Conservation (phyloP, 2,797 vertebrate species). For the Otus scops region DNA sequence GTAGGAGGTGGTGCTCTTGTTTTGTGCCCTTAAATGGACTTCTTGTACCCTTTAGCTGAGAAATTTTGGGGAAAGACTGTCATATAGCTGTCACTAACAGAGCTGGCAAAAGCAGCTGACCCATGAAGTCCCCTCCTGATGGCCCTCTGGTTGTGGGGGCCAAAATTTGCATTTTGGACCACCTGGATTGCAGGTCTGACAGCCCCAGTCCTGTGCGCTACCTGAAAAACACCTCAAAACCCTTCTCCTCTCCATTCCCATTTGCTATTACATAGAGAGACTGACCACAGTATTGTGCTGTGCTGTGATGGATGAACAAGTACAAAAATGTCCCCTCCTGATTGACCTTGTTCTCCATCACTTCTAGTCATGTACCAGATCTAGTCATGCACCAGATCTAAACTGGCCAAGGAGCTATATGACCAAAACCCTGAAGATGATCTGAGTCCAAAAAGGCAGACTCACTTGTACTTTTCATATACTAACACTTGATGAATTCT, state of each 20-base stretch:
- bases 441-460: neutral
- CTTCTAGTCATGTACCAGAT: neutral
- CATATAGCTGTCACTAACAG: neutral
- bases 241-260: neutral
- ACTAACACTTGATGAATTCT: neutral
- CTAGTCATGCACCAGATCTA: neutral
- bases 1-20: neutral
- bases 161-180: neutral
- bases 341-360: neutral
- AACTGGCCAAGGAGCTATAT: neutral
- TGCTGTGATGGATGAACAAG: neutral
- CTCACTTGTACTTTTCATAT: neutral
- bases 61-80: neutral
- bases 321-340: neutral
- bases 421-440: neutral
- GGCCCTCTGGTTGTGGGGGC: neutral
- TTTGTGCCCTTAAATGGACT: neutral
- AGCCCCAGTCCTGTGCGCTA: neutral
- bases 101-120: neutral
- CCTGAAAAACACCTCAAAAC: neutral
- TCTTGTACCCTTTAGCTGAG: neutral
- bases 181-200: neutral
- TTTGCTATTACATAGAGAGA: accelerated
- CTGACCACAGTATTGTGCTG: neutral
- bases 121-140: neutral